Evolutionary conservation across 2,888 invertebrate genomes (phyloP), one percentile per base, ranked within the genome.

Genomic region (Drosophila prostipennis): DNA sequence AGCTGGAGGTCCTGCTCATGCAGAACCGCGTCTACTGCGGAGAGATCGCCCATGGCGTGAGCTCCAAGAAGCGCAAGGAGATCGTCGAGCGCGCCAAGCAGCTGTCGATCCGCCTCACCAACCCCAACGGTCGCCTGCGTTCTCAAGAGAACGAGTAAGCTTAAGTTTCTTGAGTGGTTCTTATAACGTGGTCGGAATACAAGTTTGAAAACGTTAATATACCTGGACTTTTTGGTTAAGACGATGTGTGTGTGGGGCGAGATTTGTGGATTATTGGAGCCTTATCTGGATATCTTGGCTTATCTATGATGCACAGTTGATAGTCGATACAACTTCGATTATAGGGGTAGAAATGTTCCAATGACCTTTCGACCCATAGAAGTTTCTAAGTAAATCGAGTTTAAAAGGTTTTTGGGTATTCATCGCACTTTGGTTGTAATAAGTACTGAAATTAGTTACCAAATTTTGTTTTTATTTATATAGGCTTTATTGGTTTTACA

Each of bases 121-220:
- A 99, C 93, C 96, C 97, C 55, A 96, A 98, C 89, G 99, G 99
- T 79, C 96, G 99, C 87, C 94, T 99, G 86, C 96, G 99, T 89
- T 98, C 98, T 89, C 99, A 99, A 93, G 99, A 99, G 93, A 98
- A 98, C 92, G 99, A 99, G 95, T 99, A 98, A 96, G 92, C 86
- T 85, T 81, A 82, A 85, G 76, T 78, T 88, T 78, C 72, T 63
- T 53, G 77, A 68, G 82, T 61, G 77, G 77, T 79, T 79, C 85
- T 63, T 63, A 55, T 87, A 80, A 80, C 74, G 74, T 78, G 73
- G 77, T 74, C 78, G 82, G 85, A 90, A 89, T 89, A 89, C 73
- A 83, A 67, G 68, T 67, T 77, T 77, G 51, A 79, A 48, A 87
- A 87, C 74, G 81, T 82, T 77, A 61, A 65, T 79, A 72, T 79